Evolutionary conservation across 2,888 invertebrate genomes (phyloP), one percentile per base, ranked within the genome.

Genomic region (Agapetus fuscipes): DNA sequence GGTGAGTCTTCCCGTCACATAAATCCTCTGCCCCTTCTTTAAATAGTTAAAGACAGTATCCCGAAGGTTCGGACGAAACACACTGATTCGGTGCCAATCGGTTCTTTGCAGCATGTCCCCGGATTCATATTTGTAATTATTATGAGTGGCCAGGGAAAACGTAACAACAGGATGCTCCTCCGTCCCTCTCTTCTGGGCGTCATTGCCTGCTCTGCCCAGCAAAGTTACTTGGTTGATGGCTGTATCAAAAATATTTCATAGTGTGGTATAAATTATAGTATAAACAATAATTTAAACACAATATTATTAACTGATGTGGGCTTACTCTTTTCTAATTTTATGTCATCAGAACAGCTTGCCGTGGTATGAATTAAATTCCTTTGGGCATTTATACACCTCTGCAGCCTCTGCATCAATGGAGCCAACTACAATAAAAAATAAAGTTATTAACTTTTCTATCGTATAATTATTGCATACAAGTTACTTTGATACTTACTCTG

Each of bases 71-170:
- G 89, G 90, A 54, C 81, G 87, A 58, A 94, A 94, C 5, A 93
- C 82, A 51, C 84, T 82, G 33, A 94, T 62, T 52, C 87, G 72
- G 61, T 94, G 94, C 94, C 94, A 94, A 51, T 93, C 91, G 6
- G 91, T 90, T 52, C 84, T 79, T 56, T 91, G 89, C 35, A 83
- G 64, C 54, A 82, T 72, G 50, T 89, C 87, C 3, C 88, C 90
- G 56, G 73, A 66, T 53, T 81, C 81, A 61, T 82, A 80, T 55
- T 80, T 83, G 60, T 87, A 91, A 57, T 84, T 87, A 28, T 76
- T 78, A 55, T 91, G 89, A 15, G 94, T 95, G 3, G 94, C 94
- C 36, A 95, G 54, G 0, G 91, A 87, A 61, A 95, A 94, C 49
- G 86, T 77, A 17, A 88, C 78, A 15, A 93, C 86, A 2, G 93